Percentiles rank a stretch among this genome's conserved stretches.
Evolutionary conservation across 1,140 invertebrate species (phyloP).

Genomic region (Pemphigus obesinymphae): DNA sequence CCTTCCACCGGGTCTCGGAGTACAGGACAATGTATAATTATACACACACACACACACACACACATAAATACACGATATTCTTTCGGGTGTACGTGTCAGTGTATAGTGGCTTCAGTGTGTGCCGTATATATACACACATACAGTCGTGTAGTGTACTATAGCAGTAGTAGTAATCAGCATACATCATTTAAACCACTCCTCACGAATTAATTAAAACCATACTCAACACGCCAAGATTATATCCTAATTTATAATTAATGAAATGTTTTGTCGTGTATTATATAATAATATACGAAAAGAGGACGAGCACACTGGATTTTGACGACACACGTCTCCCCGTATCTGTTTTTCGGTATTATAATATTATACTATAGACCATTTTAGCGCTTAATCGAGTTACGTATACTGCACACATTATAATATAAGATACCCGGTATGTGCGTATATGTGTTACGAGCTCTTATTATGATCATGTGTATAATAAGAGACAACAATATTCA

Average conservation of each 20-base stretch:
- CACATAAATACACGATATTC: no score
- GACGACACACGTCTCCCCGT: background rate
- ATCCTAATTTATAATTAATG: background rate
- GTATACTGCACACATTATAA: background rate
- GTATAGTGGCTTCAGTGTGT: no score
- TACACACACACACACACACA: no score
- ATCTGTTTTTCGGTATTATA: background rate
- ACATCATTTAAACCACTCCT: background rate
- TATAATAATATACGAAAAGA: background rate
- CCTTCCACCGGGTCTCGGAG: no score
- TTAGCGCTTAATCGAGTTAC: conserved; percentile 7
- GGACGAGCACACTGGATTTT: background rate
- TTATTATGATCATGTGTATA: no score
- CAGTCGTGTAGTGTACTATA: no score
- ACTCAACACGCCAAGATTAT: background rate
- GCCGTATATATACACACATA: no score
- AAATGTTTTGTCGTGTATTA: background rate
- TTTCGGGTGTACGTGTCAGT: background rate
- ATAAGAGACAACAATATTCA: background rate
- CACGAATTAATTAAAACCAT: background rate
- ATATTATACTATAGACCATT: no score
- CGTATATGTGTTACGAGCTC: no score
- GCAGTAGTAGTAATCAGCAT: background rate
- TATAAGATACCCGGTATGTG: background rate
- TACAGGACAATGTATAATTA: no score